Evolutionary conservation across 2,797 vertebrate species (phyloP).

Genomic region (Sebastes diaconus): DNA sequence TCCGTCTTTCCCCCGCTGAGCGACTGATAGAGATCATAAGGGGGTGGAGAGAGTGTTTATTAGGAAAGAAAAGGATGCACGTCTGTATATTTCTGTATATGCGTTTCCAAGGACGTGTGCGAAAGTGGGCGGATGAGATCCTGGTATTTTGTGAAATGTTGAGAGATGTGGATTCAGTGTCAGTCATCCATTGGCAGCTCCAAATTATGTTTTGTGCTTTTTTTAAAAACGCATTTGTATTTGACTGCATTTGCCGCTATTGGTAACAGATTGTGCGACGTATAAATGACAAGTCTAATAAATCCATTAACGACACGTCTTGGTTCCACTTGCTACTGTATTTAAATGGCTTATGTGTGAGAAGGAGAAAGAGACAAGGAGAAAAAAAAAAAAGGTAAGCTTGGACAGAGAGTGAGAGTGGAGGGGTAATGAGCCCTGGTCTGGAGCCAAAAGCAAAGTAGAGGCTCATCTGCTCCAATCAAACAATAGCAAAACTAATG

Average conservation of each 20-base stretch:
- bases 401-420: constrained; percentile 36
- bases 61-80: constrained; percentile 44
- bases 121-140: constrained; percentile 54
- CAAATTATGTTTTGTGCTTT: constrained; percentile 16
- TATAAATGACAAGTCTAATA: constrained; percentile 34
- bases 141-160: constrained; percentile 56
- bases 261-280: constrained; percentile 22
- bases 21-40: constrained; percentile 57
- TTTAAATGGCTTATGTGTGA: background rate
- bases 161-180: constrained; percentile 39
- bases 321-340: background rate
- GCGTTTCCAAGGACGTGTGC: constrained; percentile 35
- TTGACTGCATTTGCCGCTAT: constrained; percentile 36
- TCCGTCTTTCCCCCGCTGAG: constrained; percentile 30
- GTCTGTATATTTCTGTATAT: constrained; percentile 42
- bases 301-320: constrained; percentile 35
- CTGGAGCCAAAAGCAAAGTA: constrained; percentile 70
- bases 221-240: constrained; percentile 18
- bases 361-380: background rate
- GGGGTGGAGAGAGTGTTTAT: constrained; percentile 51
- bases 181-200: constrained; percentile 51
- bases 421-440: constrained; percentile 69
- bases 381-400: constrained; percentile 2
- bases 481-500: constrained; percentile 71
- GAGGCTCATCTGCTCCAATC: constrained; percentile 76